These are phyloP conservation scores for Teleogryllus oceanicus DNA, from an alignment of 2,888 invertebrate genomes.

Conservation along the genomic window DNA sequence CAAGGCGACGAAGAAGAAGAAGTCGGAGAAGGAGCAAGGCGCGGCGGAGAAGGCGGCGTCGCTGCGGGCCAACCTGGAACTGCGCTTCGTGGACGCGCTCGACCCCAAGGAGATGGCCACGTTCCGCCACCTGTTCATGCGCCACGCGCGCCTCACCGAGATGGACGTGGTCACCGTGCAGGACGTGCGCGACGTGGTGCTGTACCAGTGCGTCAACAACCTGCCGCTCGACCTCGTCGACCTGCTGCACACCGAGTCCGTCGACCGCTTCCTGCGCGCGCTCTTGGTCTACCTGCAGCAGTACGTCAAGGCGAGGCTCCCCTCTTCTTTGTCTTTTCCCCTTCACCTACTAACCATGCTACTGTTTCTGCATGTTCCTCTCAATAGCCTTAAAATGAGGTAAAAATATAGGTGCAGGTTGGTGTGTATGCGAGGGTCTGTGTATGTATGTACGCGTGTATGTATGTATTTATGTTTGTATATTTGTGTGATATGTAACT, in stretches of 20 bases:
- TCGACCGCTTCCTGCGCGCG: constrained; percentile 19
- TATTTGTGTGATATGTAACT: too few relatives aligned
- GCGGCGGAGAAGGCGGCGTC: neutral
- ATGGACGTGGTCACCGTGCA: neutral
- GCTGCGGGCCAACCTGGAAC: neutral
- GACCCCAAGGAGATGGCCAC: constrained; percentile 3
- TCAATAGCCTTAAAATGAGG: too few relatives aligned
- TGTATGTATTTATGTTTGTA: too few relatives aligned
- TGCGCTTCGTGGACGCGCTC: neutral
- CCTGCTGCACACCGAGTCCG: neutral
- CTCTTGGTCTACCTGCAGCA: neutral
- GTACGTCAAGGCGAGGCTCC: neutral
- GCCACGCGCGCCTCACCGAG: neutral
- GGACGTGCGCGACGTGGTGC: constrained; percentile 20
- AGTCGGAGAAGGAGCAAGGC: neutral
- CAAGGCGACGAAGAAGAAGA: neutral
- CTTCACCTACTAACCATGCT: too few relatives aligned
- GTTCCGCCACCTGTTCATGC: neutral
- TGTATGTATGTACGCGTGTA: too few relatives aligned
- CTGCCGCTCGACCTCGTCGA: constrained; percentile 1
- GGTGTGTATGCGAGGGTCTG: too few relatives aligned
- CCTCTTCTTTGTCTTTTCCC: too few relatives aligned
- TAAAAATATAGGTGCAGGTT: too few relatives aligned
- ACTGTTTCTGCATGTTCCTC: too few relatives aligned
- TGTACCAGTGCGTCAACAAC: neutral